Evolutionary conservation across 2,888 invertebrate genomes (phyloP).

Genomic region (Spialia ferax): DNA sequence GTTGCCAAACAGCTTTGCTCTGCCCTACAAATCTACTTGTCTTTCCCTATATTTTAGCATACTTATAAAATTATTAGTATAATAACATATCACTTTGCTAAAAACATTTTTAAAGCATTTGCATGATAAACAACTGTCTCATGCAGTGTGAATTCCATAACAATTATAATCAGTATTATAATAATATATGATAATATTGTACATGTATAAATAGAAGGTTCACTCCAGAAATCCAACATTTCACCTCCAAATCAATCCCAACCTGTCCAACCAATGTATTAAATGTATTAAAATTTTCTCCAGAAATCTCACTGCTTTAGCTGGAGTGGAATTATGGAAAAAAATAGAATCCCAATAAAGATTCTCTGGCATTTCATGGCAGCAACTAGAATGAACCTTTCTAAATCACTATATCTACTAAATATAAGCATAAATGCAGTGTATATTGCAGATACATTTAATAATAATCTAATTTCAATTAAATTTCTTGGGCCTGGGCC

Average conservation of each 20-base stretch:
- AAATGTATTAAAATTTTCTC: too few relatives aligned
- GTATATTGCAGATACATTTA: constrained; percentile 4
- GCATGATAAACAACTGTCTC: neutral
- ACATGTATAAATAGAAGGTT: neutral
- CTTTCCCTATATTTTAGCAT: neutral
- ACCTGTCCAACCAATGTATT: too few relatives aligned
- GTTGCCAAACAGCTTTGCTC: constrained; percentile 14
- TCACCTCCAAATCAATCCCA: neutral
- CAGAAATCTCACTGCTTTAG: too few relatives aligned
- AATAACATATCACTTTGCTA: constrained; percentile 6
- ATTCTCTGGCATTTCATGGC: too few relatives aligned
- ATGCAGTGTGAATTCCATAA: neutral
- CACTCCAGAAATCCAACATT: neutral
- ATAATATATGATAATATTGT: constrained; percentile 1
- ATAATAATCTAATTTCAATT: constrained; percentile 15
- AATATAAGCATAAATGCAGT: constrained; percentile 14
- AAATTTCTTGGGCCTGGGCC: constrained; percentile 27
- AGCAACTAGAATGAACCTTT: too few relatives aligned
- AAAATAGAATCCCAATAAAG: too few relatives aligned
- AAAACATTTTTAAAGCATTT: constrained; percentile 32
- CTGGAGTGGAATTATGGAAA: too few relatives aligned
- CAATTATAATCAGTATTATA: constrained; percentile 5
- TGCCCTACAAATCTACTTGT: neutral
- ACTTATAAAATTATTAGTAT: neutral
- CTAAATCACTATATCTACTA: neutral